Evolutionary conservation across 2,797 vertebrate species (phyloP).

Genomic region (Brotula barbata): DNA sequence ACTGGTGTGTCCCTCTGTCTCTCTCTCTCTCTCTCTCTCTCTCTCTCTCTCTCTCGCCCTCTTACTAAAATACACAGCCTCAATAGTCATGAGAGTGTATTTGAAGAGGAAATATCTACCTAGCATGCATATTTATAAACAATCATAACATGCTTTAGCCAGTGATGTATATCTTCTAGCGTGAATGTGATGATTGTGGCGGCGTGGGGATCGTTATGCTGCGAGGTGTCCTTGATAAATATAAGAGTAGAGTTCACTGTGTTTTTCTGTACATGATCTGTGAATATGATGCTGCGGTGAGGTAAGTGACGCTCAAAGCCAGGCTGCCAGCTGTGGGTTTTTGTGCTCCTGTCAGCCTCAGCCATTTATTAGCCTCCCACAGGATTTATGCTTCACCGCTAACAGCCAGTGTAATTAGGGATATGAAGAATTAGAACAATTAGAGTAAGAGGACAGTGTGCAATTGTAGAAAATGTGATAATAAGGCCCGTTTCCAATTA

Average conservation of each 20-base stretch:
- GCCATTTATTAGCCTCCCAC: conserved; percentile 65
- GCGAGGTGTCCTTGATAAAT: conserved; percentile 46
- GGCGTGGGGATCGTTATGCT: conserved; percentile 22
- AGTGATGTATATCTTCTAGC: conserved; percentile 22
- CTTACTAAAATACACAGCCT: conserved; percentile 25
- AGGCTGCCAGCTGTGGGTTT: conserved; percentile 55
- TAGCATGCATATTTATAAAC: not conserved
- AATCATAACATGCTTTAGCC: conserved; percentile 5
- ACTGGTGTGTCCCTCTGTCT: conserved; percentile 21
- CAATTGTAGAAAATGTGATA: conserved; percentile 58
- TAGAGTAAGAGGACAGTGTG: conserved; percentile 43
- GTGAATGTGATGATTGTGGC: conserved; percentile 12
- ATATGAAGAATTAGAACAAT: conserved; percentile 54
- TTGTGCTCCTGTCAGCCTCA: conserved; percentile 51
- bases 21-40: too few species aligned
- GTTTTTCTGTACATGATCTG: conserved; percentile 25
- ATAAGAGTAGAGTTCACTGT: conserved; percentile 13
- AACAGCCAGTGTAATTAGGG: conserved; percentile 59
- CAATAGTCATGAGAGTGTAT: conserved; percentile 21
- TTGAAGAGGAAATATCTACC: not conserved
- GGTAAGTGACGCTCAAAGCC: conserved; percentile 53
- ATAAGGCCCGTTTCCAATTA: conserved; percentile 53
- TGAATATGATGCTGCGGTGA: conserved; percentile 37
- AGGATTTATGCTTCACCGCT: conserved; percentile 56
- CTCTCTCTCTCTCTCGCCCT: too few species aligned